Evolutionary conservation across 2,797 vertebrate genomes (phyloP).

Genomic region (Eutrigla gurnardus): DNA sequence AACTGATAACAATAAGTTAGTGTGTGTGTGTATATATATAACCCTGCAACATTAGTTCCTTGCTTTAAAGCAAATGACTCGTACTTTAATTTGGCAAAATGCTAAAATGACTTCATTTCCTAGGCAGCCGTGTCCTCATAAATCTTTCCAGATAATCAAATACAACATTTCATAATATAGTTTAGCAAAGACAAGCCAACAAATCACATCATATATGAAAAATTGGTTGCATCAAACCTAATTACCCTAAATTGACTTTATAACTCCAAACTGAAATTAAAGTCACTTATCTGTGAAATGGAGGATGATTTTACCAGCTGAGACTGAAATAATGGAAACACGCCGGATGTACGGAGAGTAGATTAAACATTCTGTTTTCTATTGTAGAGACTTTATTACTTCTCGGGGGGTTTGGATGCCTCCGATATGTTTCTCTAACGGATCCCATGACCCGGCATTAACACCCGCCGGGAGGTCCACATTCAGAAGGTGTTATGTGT

Average conservation of each 20-base stretch:
- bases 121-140: constrained; percentile 20
- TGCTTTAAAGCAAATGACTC: constrained; percentile 7
- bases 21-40: not conserved
- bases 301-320: constrained; percentile 34
- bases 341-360: constrained; percentile 23
- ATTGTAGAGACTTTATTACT: constrained; percentile 36
- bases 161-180: constrained; percentile 40
- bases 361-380: constrained; percentile 44
- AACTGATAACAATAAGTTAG: not conserved
- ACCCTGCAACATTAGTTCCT: not conserved
- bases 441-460: constrained; percentile 41
- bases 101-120: constrained; percentile 28
- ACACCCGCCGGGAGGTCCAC: constrained; percentile 50
- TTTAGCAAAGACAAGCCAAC: constrained; percentile 39
- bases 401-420: constrained; percentile 40
- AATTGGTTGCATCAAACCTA: constrained; percentile 40
- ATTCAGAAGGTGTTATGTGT: constrained; percentile 11
- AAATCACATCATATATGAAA: constrained; percentile 52
- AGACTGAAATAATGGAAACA: constrained; percentile 33
- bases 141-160: constrained; percentile 50
- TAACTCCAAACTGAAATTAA: constrained; percentile 52
- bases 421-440: constrained; percentile 29
- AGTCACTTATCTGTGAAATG: constrained; percentile 54
- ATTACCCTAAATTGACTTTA: constrained; percentile 48
- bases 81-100: constrained; percentile 18